Conservation (phyloP, 2,797 vertebrate genomes). For the Eidolon dupreanum region DNA sequence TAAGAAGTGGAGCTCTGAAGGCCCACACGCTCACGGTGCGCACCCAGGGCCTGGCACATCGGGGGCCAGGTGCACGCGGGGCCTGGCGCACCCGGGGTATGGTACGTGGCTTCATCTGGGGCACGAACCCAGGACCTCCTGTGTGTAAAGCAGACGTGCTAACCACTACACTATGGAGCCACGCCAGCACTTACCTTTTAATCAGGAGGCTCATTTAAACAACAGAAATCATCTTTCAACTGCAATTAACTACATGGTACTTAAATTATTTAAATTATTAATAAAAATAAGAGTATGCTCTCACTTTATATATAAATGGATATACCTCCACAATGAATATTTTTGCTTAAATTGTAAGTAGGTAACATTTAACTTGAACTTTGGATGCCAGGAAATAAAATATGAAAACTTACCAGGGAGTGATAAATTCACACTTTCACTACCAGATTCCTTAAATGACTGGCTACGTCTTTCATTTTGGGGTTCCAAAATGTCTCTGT, state of each 20-base stretch:
- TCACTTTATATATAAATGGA: neutral
- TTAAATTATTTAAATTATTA: slow-evolving; percentile 15
- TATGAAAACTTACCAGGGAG: slow-evolving; percentile 67
- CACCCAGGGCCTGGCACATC: no score
- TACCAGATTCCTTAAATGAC: slow-evolving; percentile 84
- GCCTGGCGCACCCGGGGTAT: no score
- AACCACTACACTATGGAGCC: no score
- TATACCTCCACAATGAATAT: slow-evolving; percentile 32
- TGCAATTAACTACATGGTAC: slow-evolving; percentile 11
- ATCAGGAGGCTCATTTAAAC: slow-evolving; percentile 20
- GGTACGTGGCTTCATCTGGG: no score
- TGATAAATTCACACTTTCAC: slow-evolving; percentile 84
- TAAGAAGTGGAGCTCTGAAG: no score
- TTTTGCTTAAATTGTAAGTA: neutral
- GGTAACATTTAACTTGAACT: neutral
- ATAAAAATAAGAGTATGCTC: neutral
- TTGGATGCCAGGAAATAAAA: slow-evolving; percentile 24
- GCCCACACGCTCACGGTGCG: no score
- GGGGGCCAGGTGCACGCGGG: no score
- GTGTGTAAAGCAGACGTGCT: no score
- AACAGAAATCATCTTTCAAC: neutral
- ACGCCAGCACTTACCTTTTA: neutral
- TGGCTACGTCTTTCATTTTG: slow-evolving; percentile 93
- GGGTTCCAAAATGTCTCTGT: slow-evolving; percentile 98
- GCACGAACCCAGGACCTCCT: no score